phyloP scores from a whole-genome alignment of 30 jellyfish, hydroid and myxozoan genomes.

The Aurelia aurita complex sp. Pacific region DNA sequence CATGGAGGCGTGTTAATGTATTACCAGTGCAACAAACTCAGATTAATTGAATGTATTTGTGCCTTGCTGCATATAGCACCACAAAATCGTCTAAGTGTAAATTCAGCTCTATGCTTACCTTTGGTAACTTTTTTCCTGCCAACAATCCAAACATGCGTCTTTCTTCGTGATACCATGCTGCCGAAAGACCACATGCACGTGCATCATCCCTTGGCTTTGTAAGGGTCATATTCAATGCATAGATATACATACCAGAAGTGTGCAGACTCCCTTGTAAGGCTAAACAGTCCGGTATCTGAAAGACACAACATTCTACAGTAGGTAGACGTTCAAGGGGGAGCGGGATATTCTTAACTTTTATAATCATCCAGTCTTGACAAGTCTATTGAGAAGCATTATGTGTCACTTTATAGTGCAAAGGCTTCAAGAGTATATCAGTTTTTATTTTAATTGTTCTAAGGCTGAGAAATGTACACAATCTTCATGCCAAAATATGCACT shows the following conservation, averaged over 20 bases:
- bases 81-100: not conserved
- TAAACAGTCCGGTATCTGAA: constrained; percentile 56
- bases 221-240: constrained; percentile 37
- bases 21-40: too few relatives aligned
- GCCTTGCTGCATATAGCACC: not conserved
- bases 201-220: constrained; percentile 22
- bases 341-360: too few relatives aligned
- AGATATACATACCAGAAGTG: constrained; percentile 42
- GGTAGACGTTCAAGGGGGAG: too few relatives aligned
- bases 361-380: too few relatives aligned
- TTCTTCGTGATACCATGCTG: constrained; percentile 52
- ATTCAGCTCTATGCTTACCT: constrained; percentile 15
- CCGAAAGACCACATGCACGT: constrained; percentile 13
- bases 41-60: too few relatives aligned
- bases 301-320: not conserved
- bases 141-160: constrained; percentile 49
- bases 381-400: too few relatives aligned
- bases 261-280: constrained; percentile 16
- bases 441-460: too few relatives aligned
- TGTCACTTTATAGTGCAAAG: too few relatives aligned
- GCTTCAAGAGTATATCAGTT: too few relatives aligned
- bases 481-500: too few relatives aligned
- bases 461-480: too few relatives aligned
- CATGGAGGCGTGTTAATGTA: too few relatives aligned
- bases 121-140: constrained; percentile 52